Base-by-base conservation (phyloP, 2,888 invertebrate genomes). In the Limnephilus marmoratus region DNA sequence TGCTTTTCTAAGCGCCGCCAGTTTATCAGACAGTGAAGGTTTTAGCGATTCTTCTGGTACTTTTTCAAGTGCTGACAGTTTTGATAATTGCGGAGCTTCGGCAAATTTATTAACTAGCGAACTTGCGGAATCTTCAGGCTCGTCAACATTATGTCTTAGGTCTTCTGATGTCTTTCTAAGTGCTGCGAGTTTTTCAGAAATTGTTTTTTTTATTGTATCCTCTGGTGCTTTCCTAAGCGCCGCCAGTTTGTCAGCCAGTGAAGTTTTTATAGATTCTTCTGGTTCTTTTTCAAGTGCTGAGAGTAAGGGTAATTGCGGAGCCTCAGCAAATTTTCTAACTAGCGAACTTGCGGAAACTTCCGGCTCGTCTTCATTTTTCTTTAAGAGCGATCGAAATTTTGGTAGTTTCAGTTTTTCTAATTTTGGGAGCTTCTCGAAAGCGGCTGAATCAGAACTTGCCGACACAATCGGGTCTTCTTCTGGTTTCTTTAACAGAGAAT, bases 401-500 rank as follows among this genome's bases (percentile, higher is more conserved):
- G 45, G 41, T 24, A 86, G 9, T 41, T 86, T 45, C 1, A 13
- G 29, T 86, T 45, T 45, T 45, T 24, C 45, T n/a, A 86, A 45
- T 86, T 86, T 86, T 24, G 85, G 85, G 11, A 45, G 9, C 9
- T 86, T 45, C 12, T n/a, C 13, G 2, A 53, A 49, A 29, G 29
- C 1, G 29, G 15, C 15, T 87, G 29, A 13, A 34, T 68, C 34
- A 3, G 34, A 87, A 34, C 18, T 87, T 29, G 53, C 34, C 68
- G 68, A 68, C 24, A 68, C 87, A 34, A 68, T 87, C 4, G 87
- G 87, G 15, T 87, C 34, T 68, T 68, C 34, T 68, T 34, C 24
- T 68, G 68, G 29, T 87, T 87, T 87, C 68, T 68, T 87, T 13
- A 87, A 49, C 18, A 87, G 53, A 1, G 87, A 68, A 87, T 37